Percentiles rank a stretch among this genome's conserved stretches.
Conservation (phyloP, 1,140 invertebrate species). For the Tigriopus japonicus region DNA sequence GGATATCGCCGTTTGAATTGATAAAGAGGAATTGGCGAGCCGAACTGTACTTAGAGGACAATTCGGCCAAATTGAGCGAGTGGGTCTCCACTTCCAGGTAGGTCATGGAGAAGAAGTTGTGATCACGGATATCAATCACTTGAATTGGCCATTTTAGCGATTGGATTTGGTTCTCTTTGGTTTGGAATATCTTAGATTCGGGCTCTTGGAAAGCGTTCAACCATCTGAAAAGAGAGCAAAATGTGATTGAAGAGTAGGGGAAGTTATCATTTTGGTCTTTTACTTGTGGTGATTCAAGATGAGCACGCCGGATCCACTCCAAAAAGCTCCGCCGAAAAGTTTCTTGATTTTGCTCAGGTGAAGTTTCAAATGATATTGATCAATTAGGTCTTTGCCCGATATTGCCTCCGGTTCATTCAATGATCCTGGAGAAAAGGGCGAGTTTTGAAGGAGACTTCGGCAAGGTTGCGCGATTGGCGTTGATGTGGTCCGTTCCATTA, state of each 20-base stretch:
- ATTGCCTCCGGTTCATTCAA: background rate
- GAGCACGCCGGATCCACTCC: constrained; percentile 3
- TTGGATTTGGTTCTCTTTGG: too few relatives aligned
- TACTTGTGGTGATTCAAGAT: constrained; percentile 5
- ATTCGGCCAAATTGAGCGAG: too few relatives aligned
- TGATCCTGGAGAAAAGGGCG: background rate
- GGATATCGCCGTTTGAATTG: too few relatives aligned
- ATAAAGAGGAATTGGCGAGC: too few relatives aligned
- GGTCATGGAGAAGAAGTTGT: too few relatives aligned
- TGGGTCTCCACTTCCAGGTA: too few relatives aligned
- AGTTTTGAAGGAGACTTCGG: background rate
- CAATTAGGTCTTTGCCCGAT: too few relatives aligned
- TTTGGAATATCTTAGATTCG: too few relatives aligned
- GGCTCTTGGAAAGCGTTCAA: background rate
- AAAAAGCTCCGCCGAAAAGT: constrained; percentile 3
- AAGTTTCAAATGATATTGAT: background rate
- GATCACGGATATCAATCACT: too few relatives aligned
- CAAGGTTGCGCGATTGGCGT: background rate
- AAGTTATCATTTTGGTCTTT: background rate
- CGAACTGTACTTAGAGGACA: too few relatives aligned
- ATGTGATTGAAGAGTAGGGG: background rate
- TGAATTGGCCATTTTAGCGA: too few relatives aligned
- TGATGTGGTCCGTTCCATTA: background rate
- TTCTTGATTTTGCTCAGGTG: background rate
- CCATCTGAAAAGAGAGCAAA: background rate